Evolutionary conservation across 1,140 invertebrate genomes (phyloP), one percentile per base, ranked within the genome.

Genomic region (Meloidogyne exigua): DNA sequence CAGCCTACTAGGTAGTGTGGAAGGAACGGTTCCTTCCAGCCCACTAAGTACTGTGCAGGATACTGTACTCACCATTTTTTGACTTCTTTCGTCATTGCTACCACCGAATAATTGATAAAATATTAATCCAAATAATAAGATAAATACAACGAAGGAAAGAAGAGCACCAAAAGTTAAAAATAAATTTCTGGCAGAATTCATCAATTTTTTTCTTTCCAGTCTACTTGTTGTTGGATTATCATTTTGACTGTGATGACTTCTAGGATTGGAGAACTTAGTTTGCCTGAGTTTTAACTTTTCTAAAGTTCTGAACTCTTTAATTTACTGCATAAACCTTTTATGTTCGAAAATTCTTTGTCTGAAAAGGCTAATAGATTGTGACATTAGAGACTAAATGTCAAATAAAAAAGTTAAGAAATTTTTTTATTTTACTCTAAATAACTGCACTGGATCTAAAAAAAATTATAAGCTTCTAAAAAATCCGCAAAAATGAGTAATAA

Each of bases 121-220:
- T 15, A 76, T 76, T 36, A 76, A 42, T 15, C 64, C 75, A 64
- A 76, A 64, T 28, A 76, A 66, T n/a, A 66, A 62, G 44, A 72
- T 18, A 11, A 70, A 23, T 18, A 65, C 75, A 65, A 74, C 2
- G 18, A 76, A 73, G 15, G 75, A 23, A 44, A 65, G 21, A 39
- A 76, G 36, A 39, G 75, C 75, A 18, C 44, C 75, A 66, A 66
- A 23, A 28, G 28, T 71, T 26, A 76, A 64, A 13, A 68, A 44
- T 25, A 76, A 21, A 13, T 67, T 69, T 42, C 36, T 76, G n/a
- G 68, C 42, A 13, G 39, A n/a, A 42, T 62, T 72, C 39, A 36
- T 75, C 25, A 64, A 28, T 25, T 72, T 13, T 73, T 57, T 28
- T 21, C 23, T 64, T 73, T 73, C 23, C 12, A 23, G 18, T n/a